A percentile compares a stretch with the other conserved stretches of the same genome.
These are phyloP conservation scores for Petromus typicus DNA, from an alignment of 2,113 vertebrate genomes.

Conservation along the genomic window DNA sequence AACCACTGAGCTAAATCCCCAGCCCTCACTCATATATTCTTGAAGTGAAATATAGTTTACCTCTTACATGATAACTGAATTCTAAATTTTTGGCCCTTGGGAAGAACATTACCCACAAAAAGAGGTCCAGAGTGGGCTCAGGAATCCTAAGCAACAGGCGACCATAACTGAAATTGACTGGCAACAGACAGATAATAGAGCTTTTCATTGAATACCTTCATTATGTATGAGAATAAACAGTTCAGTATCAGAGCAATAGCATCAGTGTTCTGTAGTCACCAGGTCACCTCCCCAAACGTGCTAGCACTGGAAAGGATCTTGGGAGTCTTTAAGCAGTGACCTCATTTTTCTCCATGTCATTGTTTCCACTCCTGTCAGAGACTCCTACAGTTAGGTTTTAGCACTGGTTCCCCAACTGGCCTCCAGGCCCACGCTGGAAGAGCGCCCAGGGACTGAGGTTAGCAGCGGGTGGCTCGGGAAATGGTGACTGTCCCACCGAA, in stretches of 20 bases:
- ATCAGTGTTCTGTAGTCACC: neutral
- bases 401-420: no score
- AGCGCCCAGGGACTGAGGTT: no score
- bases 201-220: neutral
- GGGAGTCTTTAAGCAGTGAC: neutral
- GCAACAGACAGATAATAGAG: neutral
- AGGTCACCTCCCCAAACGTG: neutral
- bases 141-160: neutral
- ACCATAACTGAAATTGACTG: neutral
- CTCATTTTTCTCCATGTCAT: constrained; percentile 1
- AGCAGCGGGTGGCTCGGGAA: no score
- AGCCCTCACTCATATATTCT: no score
- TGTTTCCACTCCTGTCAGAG: no score
- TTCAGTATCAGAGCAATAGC: accelerated
- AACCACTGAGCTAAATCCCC: no score
- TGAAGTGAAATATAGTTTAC: neutral
- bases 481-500: no score
- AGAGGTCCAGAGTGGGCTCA: neutral
- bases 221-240: neutral
- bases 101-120: neutral
- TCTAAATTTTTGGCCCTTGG: neutral
- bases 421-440: no score
- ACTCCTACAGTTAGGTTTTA: no score
- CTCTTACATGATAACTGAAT: neutral
- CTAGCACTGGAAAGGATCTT: neutral